phyloP scores from a whole-genome alignment of 2,113 vertebrate species.

The Albula glossodonta region DNA sequence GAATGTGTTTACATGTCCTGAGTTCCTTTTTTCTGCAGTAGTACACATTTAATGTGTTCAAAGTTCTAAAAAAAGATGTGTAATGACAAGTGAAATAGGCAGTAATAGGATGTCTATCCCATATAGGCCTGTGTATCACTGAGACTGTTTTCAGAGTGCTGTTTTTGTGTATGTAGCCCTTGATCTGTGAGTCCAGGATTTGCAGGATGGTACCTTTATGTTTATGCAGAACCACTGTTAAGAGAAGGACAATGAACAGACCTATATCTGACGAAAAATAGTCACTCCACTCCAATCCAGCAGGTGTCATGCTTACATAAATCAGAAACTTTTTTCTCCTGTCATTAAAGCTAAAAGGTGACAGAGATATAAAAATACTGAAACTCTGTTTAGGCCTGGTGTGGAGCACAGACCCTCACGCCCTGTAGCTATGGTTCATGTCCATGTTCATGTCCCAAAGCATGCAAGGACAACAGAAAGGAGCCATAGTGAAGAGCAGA shows the following conservation, averaged over 20 bases:
- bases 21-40: not conserved
- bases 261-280: not conserved
- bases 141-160: not conserved
- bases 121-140: not conserved
- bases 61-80: too few relatives aligned
- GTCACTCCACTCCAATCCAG: slow-evolving; percentile 55
- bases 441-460: not conserved
- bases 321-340: slow-evolving; percentile 31
- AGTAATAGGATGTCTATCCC: too few relatives aligned
- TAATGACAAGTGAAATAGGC: too few relatives aligned
- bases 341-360: slow-evolving; percentile 29
- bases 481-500: not conserved
- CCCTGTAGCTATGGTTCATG: not conserved
- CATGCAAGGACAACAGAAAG: not conserved
- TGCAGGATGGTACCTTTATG: not conserved
- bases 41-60: too few relatives aligned
- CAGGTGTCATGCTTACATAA: slow-evolving; percentile 71
- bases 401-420: not conserved
- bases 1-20: not conserved
- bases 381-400: not conserved
- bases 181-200: not conserved
- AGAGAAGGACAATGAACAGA: not conserved
- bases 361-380: not conserved
- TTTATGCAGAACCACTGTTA: not conserved
- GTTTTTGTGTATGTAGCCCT: not conserved